Percentiles rank a stretch among this genome's conserved stretches.
These are phyloP conservation scores for Ophion obscuratus DNA, from an alignment of 2,888 invertebrate species.

Conservation along the genomic window DNA sequence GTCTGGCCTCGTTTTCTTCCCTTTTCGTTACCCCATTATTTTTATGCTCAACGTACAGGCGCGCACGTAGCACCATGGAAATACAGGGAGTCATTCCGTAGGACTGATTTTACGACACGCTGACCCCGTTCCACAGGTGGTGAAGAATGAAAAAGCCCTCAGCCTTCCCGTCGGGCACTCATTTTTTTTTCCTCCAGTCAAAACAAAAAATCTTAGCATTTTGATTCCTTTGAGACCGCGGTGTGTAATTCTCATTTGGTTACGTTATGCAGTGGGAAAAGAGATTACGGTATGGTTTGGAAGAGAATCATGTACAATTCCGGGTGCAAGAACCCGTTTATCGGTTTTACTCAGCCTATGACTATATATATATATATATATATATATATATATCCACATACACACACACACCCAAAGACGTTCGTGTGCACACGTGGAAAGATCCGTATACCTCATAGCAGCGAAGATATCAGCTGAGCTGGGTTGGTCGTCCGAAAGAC, in stretches of 20 bases:
- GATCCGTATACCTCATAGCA: conserved; percentile 38
- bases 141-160: conserved; percentile 7
- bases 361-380: not conserved
- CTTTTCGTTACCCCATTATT: conserved; percentile 19
- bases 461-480: conserved; percentile 65
- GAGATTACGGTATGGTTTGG: conserved; percentile 41
- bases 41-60: not conserved
- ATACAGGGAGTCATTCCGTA: conserved; percentile 2
- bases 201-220: not conserved
- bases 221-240: not conserved
- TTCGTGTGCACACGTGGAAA: conserved; percentile 20
- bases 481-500: conserved; percentile 57
- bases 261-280: conserved; percentile 11
- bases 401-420: not conserved
- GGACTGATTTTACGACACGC: conserved; percentile 53
- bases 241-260: conserved; percentile 28
- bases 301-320: conserved; percentile 57
- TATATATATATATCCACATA: not conserved
- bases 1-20: conserved; percentile 25
- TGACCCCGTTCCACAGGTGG: conserved; percentile 54
- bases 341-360: conserved; percentile 42
- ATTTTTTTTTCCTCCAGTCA: not conserved
- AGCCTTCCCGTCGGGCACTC: not conserved
- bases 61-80: conserved; percentile 1
- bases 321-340: conserved; percentile 66